Evolutionary conservation across 2,797 vertebrate genomes (phyloP).

Genomic region (Urocyon cinereoargenteus): DNA sequence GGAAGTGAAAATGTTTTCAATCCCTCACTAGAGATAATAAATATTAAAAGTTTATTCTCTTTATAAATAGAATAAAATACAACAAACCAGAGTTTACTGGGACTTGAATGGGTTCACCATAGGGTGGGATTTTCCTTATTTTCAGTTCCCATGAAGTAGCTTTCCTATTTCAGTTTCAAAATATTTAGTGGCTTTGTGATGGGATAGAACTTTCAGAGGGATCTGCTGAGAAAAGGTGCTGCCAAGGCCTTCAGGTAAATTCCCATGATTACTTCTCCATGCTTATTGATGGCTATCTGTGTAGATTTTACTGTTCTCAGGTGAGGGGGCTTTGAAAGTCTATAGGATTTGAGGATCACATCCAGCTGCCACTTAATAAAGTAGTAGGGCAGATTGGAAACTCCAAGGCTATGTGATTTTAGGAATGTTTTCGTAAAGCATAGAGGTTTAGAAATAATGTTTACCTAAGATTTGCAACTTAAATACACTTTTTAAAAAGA

Average conservation of each 20-base stretch:
- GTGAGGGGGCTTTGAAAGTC: not conserved
- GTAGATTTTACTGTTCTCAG: not conserved
- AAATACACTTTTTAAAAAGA: not conserved
- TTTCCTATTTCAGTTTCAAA: conserved; percentile 36
- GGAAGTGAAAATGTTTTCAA: not conserved
- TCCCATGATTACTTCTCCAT: not conserved
- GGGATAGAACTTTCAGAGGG: not conserved
- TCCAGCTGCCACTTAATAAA: not conserved
- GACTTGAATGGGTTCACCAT: not conserved
- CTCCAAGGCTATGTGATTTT: not conserved
- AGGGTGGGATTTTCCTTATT: not conserved
- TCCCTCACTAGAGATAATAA: not conserved
- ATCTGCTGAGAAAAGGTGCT: not conserved
- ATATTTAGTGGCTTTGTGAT: not conserved
- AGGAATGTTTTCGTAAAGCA: conserved; percentile 41
- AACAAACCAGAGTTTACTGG: not conserved
- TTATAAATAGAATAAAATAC: not conserved
- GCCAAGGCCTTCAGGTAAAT: not conserved
- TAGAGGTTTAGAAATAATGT: conserved; percentile 26
- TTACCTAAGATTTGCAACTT: not conserved
- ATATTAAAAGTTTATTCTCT: not conserved
- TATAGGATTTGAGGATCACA: not conserved
- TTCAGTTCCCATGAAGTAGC: not conserved
- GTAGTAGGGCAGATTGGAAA: not conserved
- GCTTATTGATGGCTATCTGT: not conserved